Percentiles rank a stretch among this genome's conserved stretches.
Conservation (phyloP, 2,888 invertebrate genomes). For the Platycheirus albimanus region DNA sequence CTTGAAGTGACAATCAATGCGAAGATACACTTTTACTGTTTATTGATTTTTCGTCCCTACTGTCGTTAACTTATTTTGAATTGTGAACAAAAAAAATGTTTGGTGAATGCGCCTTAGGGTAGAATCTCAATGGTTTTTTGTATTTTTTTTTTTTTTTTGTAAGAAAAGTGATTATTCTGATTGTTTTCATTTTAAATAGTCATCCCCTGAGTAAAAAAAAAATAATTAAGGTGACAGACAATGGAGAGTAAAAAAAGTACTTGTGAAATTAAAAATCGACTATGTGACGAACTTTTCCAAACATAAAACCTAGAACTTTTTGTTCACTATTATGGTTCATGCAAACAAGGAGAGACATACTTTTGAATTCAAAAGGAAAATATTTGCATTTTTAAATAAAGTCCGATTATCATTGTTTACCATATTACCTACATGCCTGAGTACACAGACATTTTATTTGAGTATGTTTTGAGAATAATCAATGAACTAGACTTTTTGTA, state of each 20-base stretch:
- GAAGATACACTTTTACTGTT: not conserved
- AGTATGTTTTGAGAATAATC: conserved; percentile 5
- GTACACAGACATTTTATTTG: not conserved
- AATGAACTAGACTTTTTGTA: conserved; percentile 14
- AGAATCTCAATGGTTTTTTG: not conserved
- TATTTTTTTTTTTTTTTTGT: not conserved
- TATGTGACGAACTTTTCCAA: too few relatives aligned
- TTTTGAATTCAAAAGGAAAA: not conserved
- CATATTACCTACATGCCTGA: not conserved
- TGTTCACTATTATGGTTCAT: not conserved
- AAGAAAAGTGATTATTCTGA: not conserved
- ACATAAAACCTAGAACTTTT: too few relatives aligned
- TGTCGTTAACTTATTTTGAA: conserved; percentile 35
- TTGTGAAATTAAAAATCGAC: too few relatives aligned
- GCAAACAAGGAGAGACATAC: conserved; percentile 2
- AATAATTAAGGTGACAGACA: too few relatives aligned
- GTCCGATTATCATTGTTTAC: conserved; percentile 14
- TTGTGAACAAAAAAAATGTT: conserved; percentile 20
- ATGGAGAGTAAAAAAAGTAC: too few relatives aligned
- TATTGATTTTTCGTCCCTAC: conserved; percentile 30
- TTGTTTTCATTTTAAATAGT: not conserved
- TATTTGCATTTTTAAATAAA: conserved; percentile 3
- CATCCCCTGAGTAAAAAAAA: too few relatives aligned
- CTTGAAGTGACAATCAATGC: not conserved
- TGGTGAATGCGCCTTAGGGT: not conserved